Conservation (phyloP, 1,140 invertebrate species). For the Piezodorus guildinii region DNA sequence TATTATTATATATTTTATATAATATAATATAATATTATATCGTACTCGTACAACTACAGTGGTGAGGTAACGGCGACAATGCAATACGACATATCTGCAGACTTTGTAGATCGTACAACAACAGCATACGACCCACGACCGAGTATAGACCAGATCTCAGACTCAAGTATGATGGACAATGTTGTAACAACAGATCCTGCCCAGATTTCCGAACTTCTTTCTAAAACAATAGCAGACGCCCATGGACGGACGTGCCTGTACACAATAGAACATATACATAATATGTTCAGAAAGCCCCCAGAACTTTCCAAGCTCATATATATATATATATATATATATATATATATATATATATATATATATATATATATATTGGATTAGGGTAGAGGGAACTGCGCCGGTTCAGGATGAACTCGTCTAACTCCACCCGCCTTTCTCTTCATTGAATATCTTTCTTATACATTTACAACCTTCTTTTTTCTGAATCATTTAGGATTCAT, state of each 20-base stretch:
- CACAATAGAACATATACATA: conserved; percentile 74
- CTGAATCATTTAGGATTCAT: no score
- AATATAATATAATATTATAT: conserved; percentile 39
- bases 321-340: no score
- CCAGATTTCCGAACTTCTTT: conserved; percentile 78
- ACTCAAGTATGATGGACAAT: conserved; percentile 40
- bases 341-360: no score
- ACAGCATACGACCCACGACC: conserved; percentile 68
- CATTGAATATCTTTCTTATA: no score
- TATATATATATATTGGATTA: no score
- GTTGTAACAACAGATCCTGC: conserved; percentile 62
- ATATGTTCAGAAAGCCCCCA: conserved; percentile 77
- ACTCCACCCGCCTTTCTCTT: no score
- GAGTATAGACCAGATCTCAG: conserved; percentile 41
- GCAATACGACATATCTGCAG: conserved; percentile 66
- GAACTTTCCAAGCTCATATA: conserved; percentile 67
- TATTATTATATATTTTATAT: no score
- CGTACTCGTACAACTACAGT: conserved; percentile 39
- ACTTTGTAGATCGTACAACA: conserved; percentile 73
- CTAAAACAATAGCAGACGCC: conserved; percentile 85
- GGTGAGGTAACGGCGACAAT: conserved; percentile 43
- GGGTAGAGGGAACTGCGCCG: no score
- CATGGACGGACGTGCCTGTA: conserved; percentile 80
- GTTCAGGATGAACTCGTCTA: no score
- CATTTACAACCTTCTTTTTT: no score